Conservation (phyloP, 23 tunicate species). For the Styela plicata region DNA sequence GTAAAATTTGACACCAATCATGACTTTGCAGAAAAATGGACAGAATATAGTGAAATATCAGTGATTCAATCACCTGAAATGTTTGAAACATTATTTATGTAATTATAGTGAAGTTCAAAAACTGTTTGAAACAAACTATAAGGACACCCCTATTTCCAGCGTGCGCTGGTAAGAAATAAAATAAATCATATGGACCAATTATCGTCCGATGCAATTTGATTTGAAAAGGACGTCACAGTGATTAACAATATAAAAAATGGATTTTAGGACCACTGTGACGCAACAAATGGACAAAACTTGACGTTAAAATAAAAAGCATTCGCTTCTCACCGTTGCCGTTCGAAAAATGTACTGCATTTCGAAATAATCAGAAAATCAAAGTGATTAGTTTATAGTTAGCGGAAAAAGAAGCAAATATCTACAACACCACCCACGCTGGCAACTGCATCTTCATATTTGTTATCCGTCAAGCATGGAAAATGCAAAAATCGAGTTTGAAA, state of each 20-base stretch:
- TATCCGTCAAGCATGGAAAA: too few relatives aligned
- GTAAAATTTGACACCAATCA: too few relatives aligned
- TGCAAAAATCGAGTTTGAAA: too few relatives aligned
- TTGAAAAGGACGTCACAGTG: neutral
- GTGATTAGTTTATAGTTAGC: neutral
- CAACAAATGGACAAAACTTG: neutral
- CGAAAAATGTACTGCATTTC: neutral
- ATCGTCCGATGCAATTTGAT: neutral
- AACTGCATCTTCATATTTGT: too few relatives aligned
- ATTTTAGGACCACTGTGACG: neutral
- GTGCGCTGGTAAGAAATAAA: too few relatives aligned
- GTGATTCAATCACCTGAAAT: too few relatives aligned
- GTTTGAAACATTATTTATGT: too few relatives aligned
- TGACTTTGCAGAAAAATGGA: too few relatives aligned
- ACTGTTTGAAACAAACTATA: too few relatives aligned
- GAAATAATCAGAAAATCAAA: neutral
- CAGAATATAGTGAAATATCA: too few relatives aligned
- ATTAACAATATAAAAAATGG: neutral
- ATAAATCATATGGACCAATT: neutral
- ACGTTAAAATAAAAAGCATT: neutral
- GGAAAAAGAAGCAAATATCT: neutral
- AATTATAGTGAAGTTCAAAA: too few relatives aligned
- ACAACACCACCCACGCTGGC: neutral
- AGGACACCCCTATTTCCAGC: too few relatives aligned
- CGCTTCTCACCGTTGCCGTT: neutral